Evolutionary conservation across 2,113 vertebrate species (phyloP).

Genomic region (Gopherus evgoodei): DNA sequence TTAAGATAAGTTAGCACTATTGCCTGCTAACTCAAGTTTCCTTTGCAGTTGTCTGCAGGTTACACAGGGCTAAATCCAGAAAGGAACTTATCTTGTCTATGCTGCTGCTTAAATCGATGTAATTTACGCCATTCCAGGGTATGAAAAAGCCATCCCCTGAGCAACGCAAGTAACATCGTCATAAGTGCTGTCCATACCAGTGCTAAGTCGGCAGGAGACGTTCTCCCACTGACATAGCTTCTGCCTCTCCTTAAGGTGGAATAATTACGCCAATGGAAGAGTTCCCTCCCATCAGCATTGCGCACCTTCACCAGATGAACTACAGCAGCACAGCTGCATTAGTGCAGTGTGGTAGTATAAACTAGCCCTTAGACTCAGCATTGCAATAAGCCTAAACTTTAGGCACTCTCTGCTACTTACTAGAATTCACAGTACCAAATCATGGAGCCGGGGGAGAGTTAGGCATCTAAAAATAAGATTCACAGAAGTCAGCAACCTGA

Average conservation of each 20-base stretch:
- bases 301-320: too few relatives aligned
- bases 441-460: not conserved
- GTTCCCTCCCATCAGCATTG: too few relatives aligned
- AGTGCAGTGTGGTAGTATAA: too few relatives aligned
- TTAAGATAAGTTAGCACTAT: not conserved
- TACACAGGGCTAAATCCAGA: not conserved
- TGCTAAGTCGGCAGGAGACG: not conserved
- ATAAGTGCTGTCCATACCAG: not conserved
- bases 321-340: too few relatives aligned
- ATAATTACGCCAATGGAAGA: too few relatives aligned
- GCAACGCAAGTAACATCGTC: not conserved
- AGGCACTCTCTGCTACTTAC: too few relatives aligned
- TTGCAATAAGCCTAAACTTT: too few relatives aligned
- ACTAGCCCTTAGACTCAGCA: too few relatives aligned
- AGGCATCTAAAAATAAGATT: not conserved
- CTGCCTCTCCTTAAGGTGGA: too few relatives aligned
- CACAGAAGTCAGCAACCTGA: not conserved
- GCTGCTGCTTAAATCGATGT: not conserved
- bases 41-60: not conserved
- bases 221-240: not conserved
- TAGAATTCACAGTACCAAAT: too few relatives aligned
- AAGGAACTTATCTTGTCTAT: not conserved
- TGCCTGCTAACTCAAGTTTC: not conserved
- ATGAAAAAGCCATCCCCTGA: not conserved
- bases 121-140: not conserved